Percentiles rank a stretch among this genome's conserved stretches.
These are phyloP conservation scores for Crambe crambe DNA, from an alignment of 37 sponge, comb jelly and placozoan genomes.

Conservation along the genomic window DNA sequence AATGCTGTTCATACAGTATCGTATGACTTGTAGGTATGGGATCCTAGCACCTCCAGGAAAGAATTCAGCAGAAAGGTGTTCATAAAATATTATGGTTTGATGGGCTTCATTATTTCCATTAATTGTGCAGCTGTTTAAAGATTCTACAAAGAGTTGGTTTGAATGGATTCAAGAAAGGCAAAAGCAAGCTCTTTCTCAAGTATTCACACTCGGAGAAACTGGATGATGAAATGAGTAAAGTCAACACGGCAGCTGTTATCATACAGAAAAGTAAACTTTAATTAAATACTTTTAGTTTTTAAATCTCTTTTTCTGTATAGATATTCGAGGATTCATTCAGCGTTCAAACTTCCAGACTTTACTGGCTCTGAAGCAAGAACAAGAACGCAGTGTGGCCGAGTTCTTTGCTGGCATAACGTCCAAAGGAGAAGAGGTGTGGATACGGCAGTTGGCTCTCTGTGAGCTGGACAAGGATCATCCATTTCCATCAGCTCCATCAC, in stretches of 20 bases:
- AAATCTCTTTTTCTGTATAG: slow-evolving; percentile 24
- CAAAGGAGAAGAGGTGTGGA: slow-evolving; percentile 5
- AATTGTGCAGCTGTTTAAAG: slow-evolving; percentile 19
- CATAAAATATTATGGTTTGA: no score
- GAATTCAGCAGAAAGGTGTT: no score
- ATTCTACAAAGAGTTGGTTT: slow-evolving; percentile 51
- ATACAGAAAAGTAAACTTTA: not conserved
- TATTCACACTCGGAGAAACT: slow-evolving; percentile 70
- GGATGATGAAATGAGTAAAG: slow-evolving; percentile 43
- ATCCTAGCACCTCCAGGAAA: no score
- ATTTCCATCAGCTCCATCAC: slow-evolving; percentile 1
- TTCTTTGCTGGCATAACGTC: slow-evolving; percentile 31
- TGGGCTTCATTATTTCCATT: not conserved
- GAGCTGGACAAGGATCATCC: slow-evolving; percentile 34
- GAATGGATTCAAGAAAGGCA: slow-evolving; percentile 60
- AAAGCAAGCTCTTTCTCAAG: slow-evolving; percentile 83
- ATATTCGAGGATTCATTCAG: slow-evolving; percentile 67
- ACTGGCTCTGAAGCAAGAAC: slow-evolving; percentile 37
- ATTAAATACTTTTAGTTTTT: not conserved
- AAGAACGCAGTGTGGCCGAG: slow-evolving; percentile 36
- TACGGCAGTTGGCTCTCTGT: slow-evolving; percentile 29
- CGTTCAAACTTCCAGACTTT: slow-evolving; percentile 43
- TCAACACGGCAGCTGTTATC: slow-evolving; percentile 47
- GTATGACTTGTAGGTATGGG: no score
- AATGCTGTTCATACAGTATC: no score